Conservation (phyloP, 2,888 invertebrate species). For the Podabrus alpinus region DNA sequence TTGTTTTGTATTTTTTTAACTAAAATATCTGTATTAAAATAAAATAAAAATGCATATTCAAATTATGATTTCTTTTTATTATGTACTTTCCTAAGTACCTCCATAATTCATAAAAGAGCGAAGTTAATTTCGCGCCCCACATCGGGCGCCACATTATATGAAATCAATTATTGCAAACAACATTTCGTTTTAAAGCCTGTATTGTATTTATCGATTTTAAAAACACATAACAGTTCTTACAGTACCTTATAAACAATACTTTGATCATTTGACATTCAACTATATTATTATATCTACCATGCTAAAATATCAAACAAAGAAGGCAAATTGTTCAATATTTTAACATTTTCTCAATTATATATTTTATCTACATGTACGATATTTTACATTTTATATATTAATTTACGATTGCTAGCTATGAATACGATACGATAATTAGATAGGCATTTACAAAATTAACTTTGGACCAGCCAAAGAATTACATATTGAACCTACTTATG, state of each 20-base stretch:
- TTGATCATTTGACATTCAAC: background rate
- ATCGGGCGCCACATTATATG: background rate
- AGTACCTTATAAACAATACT: slow-evolving; percentile 17
- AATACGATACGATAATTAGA: background rate
- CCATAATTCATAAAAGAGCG: no score
- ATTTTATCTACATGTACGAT: background rate
- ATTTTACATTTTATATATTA: slow-evolving; percentile 2
- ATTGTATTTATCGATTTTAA: slow-evolving; percentile 15
- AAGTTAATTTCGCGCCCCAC: background rate
- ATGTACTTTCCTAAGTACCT: background rate
- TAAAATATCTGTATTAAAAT: background rate
- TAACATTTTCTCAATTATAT: slow-evolving; percentile 19
- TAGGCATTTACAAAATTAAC: background rate
- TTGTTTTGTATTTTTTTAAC: background rate
- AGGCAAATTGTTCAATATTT: slow-evolving; percentile 43
- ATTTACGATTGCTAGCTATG: background rate
- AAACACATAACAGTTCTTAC: slow-evolving; percentile 24
- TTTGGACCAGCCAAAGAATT: slow-evolving; percentile 38
- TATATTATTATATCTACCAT: background rate
- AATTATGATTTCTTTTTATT: background rate
- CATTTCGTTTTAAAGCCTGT: background rate
- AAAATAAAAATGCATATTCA: background rate
- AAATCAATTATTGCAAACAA: background rate
- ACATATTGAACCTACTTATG: slow-evolving; percentile 27
- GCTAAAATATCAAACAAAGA: slow-evolving; percentile 43